phyloP scores from a whole-genome alignment of 2,797 vertebrate species.

The Clamator glandarius region DNA sequence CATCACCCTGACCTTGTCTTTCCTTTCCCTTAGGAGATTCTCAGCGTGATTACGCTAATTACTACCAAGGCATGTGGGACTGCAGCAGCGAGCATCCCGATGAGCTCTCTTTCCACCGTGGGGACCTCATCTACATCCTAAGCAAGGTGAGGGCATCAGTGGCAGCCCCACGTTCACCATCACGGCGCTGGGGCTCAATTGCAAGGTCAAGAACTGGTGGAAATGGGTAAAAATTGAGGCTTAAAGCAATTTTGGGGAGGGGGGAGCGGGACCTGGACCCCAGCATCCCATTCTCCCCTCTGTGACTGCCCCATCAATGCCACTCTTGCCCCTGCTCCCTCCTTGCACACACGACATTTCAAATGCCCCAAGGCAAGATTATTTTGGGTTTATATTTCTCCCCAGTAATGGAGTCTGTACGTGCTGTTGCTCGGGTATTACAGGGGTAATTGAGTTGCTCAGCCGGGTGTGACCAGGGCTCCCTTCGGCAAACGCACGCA shows the following conservation, averaged over 20 bases:
- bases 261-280: background rate
- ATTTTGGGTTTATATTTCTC: background rate
- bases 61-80: constrained; percentile 93
- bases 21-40: background rate
- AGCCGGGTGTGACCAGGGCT: constrained; percentile 83
- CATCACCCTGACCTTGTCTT: background rate
- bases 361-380: constrained; percentile 75
- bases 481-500: constrained; percentile 83
- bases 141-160: constrained; percentile 86
- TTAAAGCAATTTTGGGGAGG: background rate
- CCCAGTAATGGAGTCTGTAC: constrained; percentile 82
- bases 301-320: background rate
- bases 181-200: fast-evolving
- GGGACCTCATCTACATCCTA: constrained; percentile 91
- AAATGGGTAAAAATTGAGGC: background rate
- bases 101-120: constrained; percentile 90
- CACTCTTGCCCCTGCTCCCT: background rate
- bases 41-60: constrained; percentile 82
- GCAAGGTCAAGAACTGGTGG: background rate
- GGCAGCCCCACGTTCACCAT: fast-evolving
- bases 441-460: constrained; percentile 87
- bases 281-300: background rate
- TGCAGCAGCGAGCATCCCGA: constrained; percentile 86
- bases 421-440: constrained; percentile 85
- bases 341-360: constrained; percentile 42